Percentiles rank a stretch among this genome's conserved stretches.
Evolutionary conservation across 2,888 invertebrate genomes (phyloP).

Genomic region (Eubasilissa splendida): DNA sequence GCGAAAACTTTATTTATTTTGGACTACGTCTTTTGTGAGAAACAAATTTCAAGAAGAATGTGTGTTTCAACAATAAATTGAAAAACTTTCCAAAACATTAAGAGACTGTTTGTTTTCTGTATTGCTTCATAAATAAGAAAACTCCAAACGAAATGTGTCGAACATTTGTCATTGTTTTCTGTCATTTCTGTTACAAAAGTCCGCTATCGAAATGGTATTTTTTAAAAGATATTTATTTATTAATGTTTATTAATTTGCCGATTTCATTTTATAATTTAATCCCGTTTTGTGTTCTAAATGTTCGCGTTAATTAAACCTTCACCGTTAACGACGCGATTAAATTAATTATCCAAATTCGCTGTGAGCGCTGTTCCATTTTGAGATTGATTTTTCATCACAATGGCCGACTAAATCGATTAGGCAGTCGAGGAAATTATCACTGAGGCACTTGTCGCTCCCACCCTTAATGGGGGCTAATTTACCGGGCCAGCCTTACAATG

Average conservation of each 20-base stretch:
- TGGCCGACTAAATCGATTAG: conserved; percentile 27
- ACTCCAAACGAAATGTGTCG: too few relatives aligned
- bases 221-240: too few relatives aligned
- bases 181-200: too few relatives aligned
- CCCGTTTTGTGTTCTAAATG: neutral
- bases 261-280: too few relatives aligned
- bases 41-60: neutral
- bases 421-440: conserved; percentile 21
- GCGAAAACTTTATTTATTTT: too few relatives aligned
- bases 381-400: conserved; percentile 33
- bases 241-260: too few relatives aligned
- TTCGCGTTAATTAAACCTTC: neutral
- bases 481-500: conserved; percentile 33
- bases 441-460: conserved; percentile 31
- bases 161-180: too few relatives aligned
- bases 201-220: too few relatives aligned
- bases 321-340: conserved; percentile 9
- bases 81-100: conserved; percentile 3
- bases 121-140: neutral
- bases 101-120: neutral
- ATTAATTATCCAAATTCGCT: conserved; percentile 2
- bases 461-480: conserved; percentile 50
- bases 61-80: neutral
- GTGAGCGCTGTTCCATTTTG: conserved; percentile 14
- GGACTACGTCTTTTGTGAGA: neutral